phyloP scores from a whole-genome alignment of 64 coral and sea anemone species.

The Dendrophyllia cribrosa region DNA sequence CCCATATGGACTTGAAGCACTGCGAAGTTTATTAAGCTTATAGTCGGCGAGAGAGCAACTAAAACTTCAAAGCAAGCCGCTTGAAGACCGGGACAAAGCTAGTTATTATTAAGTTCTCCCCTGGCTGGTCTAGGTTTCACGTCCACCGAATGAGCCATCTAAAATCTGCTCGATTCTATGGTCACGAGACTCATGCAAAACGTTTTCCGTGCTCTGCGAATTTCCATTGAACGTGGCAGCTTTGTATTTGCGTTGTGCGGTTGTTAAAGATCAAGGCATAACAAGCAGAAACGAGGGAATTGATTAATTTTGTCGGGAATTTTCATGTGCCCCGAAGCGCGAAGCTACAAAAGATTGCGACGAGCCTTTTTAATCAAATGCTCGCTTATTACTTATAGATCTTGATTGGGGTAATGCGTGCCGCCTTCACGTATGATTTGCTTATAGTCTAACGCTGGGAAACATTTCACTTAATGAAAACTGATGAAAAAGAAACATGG shows the following conservation, averaged over 20 bases:
- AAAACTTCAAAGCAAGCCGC: slow-evolving; percentile 47
- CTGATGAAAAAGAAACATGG: not conserved
- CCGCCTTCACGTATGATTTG: not conserved
- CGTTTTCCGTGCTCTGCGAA: not conserved
- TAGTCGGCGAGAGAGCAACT: slow-evolving; percentile 14
- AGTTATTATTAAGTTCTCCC: slow-evolving; percentile 30
- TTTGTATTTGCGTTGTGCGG: not conserved
- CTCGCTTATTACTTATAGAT: slow-evolving; percentile 21
- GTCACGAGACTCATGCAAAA: not conserved
- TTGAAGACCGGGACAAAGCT: slow-evolving; percentile 17
- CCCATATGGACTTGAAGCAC: slow-evolving; percentile 24
- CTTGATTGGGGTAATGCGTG: slow-evolving; percentile 10
- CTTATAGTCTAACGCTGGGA: not conserved
- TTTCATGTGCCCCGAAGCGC: slow-evolving; percentile 54
- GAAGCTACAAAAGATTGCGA: slow-evolving; percentile 62
- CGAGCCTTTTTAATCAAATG: slow-evolving; percentile 29
- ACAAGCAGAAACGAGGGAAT: not conserved
- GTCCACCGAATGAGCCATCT: not conserved
- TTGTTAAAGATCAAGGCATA: not conserved
- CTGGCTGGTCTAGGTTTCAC: not conserved
- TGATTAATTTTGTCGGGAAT: slow-evolving; percentile 55
- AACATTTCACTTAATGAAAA: not conserved
- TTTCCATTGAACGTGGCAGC: not conserved
- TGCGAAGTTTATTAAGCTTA: slow-evolving; percentile 34
- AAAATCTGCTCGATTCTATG: not conserved